Base-by-base conservation (phyloP, 1,140 invertebrate genomes). In the Heliothis virescens region DNA sequence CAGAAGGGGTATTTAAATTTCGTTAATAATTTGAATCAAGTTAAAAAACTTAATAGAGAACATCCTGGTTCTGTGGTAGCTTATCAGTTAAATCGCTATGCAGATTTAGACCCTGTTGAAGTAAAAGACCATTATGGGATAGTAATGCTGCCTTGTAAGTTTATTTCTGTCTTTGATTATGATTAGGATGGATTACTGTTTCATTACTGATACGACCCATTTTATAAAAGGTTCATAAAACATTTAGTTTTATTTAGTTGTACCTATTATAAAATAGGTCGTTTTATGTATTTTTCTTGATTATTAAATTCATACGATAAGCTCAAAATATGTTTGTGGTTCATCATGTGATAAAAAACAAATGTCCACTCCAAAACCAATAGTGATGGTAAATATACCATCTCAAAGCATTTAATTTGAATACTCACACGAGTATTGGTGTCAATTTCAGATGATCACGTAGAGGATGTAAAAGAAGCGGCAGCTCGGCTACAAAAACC, bases 11-110 rank as follows among this genome's bases (percentile, higher is more conserved):
- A 83, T 16, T 62, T 80, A 69, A 86, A 85, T 71, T 92, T 92
- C 84, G 72, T 87, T 72, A 74, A 83, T 7, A 92, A 91, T 86
- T 83, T 89, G 69, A 85, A 89, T 81, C 81, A 82, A 80, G 80
- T 87, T 16, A 81, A 81, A 29, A 53, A 79, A 69, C 69, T 90
- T 18, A 92, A 90, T 80, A 82, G 83, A 78, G 69, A 79, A 16
- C 78, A 79, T 21, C 80, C 77, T 29, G 85, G 85, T 52, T 72
- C 78, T 59, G 71, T 85, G 47, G 83, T 82, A 41, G 84, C 88
- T 79, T 90, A 86, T 83, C 80, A 86, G 21, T 48, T 91, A 41
- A 90, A 89, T 82, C 86, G 88, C 63, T 88, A 88, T 85, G 86
- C 83, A 72, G 90, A 92, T 86, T 79, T 87, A 29, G 75, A 89